Base-by-base conservation (phyloP, 2,797 vertebrate genomes). In the Rhadinocentrus ornatus region DNA sequence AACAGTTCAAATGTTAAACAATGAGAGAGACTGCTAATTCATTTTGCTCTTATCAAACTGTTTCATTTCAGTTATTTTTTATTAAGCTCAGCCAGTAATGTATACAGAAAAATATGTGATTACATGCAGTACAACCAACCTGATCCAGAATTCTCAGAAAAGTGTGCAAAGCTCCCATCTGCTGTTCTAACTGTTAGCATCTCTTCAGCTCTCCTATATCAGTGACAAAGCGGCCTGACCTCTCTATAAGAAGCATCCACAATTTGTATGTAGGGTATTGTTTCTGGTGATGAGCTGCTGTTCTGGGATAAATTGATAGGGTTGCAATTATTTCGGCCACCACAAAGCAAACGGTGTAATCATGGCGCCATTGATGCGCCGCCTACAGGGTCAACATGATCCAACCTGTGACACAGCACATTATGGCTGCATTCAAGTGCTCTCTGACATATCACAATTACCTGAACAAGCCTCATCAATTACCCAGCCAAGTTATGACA, bases 331-430 rank as follows among this genome's bases (percentile, higher is more conserved):
- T 76, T 85, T 84, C 55, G 31, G 0, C 77, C 69, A 73, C 4
- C 34, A 62, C 7, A 52, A 66, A 78, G 69, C 73, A 77, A 84
- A 73, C 66, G 60, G 65, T 37, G 56, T 71, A 73, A 86, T 89
- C 61, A 80, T 58, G 59, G 66, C 66, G 67, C 69, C 41, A 66
- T 37, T 77, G 66, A 82, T 69, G 58, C 3, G 0, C 56, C 26
- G 41, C 73, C 72, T 75, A 69, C 71, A 74, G 41, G 77, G 60
- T 74, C 69, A 81, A 52, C 50, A 31, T 12, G 34, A 81, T 79
- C 58, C 74, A 71, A 81, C 69, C 75, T 77, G 63, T 67, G 76
- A 73, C 64, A 71, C 2, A 5, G 26, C 63, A 29, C 71, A 69
- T 81, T 63, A 58, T 37, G 48, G 50, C 29, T 75, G 67, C 73